phyloP scores from a whole-genome alignment of 2,888 invertebrate genomes.

The Eretmocerus hayati region DNA sequence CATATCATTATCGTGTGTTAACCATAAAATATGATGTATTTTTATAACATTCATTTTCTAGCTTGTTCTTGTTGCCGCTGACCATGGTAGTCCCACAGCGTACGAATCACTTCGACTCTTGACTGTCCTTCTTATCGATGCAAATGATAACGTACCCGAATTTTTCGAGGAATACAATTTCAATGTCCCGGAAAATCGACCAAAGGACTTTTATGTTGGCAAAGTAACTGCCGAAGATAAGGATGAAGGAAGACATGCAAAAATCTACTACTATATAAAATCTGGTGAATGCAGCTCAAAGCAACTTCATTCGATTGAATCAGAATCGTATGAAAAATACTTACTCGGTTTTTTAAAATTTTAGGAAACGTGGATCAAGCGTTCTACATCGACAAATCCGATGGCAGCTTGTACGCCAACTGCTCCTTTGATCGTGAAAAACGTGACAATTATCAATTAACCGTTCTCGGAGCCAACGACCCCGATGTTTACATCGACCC shows the following conservation, averaged over 20 bases:
- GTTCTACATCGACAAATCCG: conserved; percentile 72
- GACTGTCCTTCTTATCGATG: conserved; percentile 68
- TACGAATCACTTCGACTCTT: conserved; percentile 72
- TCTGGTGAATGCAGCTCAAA: conserved; percentile 34
- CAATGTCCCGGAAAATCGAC: conserved; percentile 62
- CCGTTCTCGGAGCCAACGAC: conserved; percentile 77
- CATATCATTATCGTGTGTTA: too few species aligned
- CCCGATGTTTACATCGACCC: conserved; percentile 61
- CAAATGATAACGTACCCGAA: conserved; percentile 74
- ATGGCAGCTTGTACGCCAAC: conserved; percentile 73
- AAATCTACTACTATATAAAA: conserved; percentile 76
- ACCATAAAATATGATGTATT: conserved; percentile 1
- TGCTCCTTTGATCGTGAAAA: conserved; percentile 77
- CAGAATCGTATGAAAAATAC: neutral
- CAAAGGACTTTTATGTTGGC: conserved; percentile 49
- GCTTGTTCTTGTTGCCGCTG: conserved; percentile 73
- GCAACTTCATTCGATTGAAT: neutral
- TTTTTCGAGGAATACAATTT: conserved; percentile 67
- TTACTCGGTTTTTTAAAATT: too few species aligned
- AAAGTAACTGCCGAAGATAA: conserved; percentile 66
- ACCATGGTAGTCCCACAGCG: conserved; percentile 73
- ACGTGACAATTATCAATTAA: conserved; percentile 65
- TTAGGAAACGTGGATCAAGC: conserved; percentile 70
- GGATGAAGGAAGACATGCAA: conserved; percentile 74
- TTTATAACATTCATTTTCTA: conserved; percentile 41